Evolutionary conservation across 2,113 vertebrate species (phyloP), one percentile per base, ranked within the genome.

Genomic region (Lutjanus erythropterus): DNA sequence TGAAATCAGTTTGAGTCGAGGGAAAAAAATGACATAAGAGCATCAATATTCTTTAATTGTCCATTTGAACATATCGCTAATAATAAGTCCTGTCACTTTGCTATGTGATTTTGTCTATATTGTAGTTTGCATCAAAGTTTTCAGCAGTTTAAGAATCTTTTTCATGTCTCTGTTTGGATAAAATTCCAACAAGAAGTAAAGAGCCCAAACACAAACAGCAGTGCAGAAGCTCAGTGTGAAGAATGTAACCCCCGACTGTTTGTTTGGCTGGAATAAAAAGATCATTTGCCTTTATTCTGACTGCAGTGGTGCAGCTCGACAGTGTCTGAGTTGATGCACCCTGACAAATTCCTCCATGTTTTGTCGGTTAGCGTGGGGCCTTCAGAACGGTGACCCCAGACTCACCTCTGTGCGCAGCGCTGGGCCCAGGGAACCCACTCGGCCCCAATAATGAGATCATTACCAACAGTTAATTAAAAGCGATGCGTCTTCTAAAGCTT

Each of bases 391-490:
- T 93, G 92, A 94, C 93, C 94, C 89, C 91, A 88, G 87, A 91
- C 91, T 94, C 88, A 94, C 89, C 94, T 88, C 90, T 75, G 72
- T 52, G 85, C 37, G 29, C 80, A 83, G 37, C 64, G 69, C 83
- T 74, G 88, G 80, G 78, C 71, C 59, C 77, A 10, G 78, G 76
- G 78, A 86, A 73, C 78, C 82, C 77, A n/a, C 87, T 90, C 83
- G 42, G 77, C 85, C 90, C 86, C 86, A 87, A 88, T 95, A 95
- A 95, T 95, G 95, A 95, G 94, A 95, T 95, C 93, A 94, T 95
- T 95, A 95, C 92, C 93, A 92, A 89, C 92, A 94, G 91, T 94
- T 95, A 95, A 95, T 95, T 94, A 95, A 94, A 94, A 91, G 85
- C 86, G 91, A 93, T 94, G 92, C 90, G 80, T 95, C 94, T 92